A percentile compares a stretch with the other conserved stretches of the same genome.
Evolutionary conservation across 2,888 invertebrate genomes (phyloP).

Genomic region (Idaea dimidiata): DNA sequence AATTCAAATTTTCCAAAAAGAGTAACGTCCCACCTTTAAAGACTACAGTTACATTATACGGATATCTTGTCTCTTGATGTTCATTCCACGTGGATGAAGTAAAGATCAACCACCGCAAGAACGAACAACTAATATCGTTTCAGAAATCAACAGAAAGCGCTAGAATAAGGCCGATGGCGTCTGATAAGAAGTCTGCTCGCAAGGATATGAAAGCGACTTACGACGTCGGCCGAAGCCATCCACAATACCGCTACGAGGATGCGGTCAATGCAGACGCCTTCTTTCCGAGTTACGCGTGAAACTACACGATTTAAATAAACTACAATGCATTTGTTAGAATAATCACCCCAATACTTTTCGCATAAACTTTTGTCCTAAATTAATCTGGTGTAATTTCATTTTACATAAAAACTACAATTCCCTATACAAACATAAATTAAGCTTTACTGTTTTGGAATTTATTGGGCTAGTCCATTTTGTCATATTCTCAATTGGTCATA

Average conservation of each 20-base stretch:
- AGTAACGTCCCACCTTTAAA: too few relatives aligned
- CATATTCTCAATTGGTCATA: too few relatives aligned
- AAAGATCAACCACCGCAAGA: constrained; percentile 21
- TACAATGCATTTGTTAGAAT: constrained; percentile 27
- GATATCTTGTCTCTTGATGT: too few relatives aligned
- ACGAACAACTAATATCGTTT: constrained; percentile 46
- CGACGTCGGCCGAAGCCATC: constrained; percentile 38
- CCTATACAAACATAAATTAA: too few relatives aligned
- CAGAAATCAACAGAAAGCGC: constrained; percentile 50
- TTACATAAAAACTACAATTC: too few relatives aligned
- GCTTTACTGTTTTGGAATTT: too few relatives aligned
- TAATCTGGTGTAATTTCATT: too few relatives aligned
- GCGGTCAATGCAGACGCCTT: constrained; percentile 43
- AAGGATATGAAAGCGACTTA: constrained; percentile 38
- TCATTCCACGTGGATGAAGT: neutral
- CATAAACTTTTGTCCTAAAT: constrained; percentile 6
- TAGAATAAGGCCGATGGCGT: constrained; percentile 29
- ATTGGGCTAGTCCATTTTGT: too few relatives aligned
- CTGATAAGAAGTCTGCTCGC: constrained; percentile 36
- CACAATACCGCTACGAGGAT: constrained; percentile 50
- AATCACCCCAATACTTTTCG: constrained; percentile 9
- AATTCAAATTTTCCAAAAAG: too few relatives aligned
- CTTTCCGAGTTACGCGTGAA: constrained; percentile 53
- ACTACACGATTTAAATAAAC: constrained; percentile 5
- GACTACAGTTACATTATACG: too few relatives aligned